These are phyloP conservation scores for Addax nasomaculatus DNA, from an alignment of 2,113 vertebrate genomes.

Conservation along the genomic window DNA sequence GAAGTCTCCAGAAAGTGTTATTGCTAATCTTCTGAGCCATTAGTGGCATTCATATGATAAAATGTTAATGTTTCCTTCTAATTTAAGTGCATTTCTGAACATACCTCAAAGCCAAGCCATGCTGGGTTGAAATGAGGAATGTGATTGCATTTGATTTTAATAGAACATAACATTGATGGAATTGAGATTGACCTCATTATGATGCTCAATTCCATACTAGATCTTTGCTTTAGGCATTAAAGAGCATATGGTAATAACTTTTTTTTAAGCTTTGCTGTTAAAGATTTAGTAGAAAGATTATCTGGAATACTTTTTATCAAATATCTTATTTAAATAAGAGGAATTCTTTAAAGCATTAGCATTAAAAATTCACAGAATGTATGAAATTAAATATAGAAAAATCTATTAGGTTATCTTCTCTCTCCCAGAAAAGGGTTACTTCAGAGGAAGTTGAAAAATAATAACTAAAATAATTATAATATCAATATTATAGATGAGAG, in stretches of 20 bases:
- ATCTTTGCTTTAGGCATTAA: constrained; percentile 74
- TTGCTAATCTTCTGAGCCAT: constrained; percentile 67
- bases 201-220: constrained; percentile 59
- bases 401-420: constrained; percentile 68
- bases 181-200: constrained; percentile 75
- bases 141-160: constrained; percentile 75
- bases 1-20: constrained; percentile 56
- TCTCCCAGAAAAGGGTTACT: constrained; percentile 50
- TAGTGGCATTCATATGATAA: constrained; percentile 76
- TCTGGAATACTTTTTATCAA: constrained; percentile 73
- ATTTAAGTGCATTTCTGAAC: constrained; percentile 79
- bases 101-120: constrained; percentile 77
- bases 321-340: constrained; percentile 74
- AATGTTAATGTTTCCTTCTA: constrained; percentile 78
- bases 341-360: constrained; percentile 68
- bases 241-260: constrained; percentile 72
- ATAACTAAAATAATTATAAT: constrained; percentile 47
- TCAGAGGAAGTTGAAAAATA: constrained; percentile 62
- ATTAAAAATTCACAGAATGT: constrained; percentile 70
- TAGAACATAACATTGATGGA: constrained; percentile 74
- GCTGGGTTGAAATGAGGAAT: constrained; percentile 77
- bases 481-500: neutral
- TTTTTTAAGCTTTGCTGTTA: constrained; percentile 64
- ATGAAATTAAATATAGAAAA: constrained; percentile 69
- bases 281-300: constrained; percentile 74